Base-by-base conservation (phyloP, 2,797 vertebrate species). In the Pelodytes ibericus region DNA sequence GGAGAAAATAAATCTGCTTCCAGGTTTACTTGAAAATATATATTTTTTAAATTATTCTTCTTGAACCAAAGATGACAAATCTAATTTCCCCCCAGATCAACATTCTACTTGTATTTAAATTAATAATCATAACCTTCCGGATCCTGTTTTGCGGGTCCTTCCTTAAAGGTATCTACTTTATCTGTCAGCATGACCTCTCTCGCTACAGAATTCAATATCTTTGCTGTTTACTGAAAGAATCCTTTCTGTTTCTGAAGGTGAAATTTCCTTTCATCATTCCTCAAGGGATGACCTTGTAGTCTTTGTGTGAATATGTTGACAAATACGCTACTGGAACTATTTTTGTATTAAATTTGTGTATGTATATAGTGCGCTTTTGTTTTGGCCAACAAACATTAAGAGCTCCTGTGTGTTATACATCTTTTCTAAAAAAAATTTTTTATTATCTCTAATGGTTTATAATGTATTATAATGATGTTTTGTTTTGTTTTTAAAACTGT, bases 201-300 rank as follows among this genome's bases (percentile, higher is more conserved):
- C 3, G 41, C 20, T 53, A 2, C 3, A 7, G n/a, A 53, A 53
- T 53, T 53, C n/a, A 3, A 53, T 22, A 24, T 53, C 6, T 24
- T 5, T 3, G 2, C 6, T 53, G 20, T 53, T 53, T 6, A n/a
- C 7, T n/a, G 13, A 53, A 22, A 24, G 16, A 24, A 20, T n/a
- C 6, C 24, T 53, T 22, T 53, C 41, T 44, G 10, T 1, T 53
- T 16, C n/a, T 53, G 49, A 53, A 53, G 49, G 49, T 22, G 49
- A 53, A 20, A 53, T 53, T 53, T 53, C 5, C 49, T 22, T 53
- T 53, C n/a, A 53, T 53, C 49, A 24, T 20, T 53, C 3, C 49
- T 53, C 22, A 53, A 44, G n/a, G n/a, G 11, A 53, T 53, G 49
- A 53, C 49, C 49, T 53, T 53, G 49, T 53, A 20, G 20, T 53